Conservation (phyloP, 2,888 invertebrate genomes). For the Apocheima hispidaria region DNA sequence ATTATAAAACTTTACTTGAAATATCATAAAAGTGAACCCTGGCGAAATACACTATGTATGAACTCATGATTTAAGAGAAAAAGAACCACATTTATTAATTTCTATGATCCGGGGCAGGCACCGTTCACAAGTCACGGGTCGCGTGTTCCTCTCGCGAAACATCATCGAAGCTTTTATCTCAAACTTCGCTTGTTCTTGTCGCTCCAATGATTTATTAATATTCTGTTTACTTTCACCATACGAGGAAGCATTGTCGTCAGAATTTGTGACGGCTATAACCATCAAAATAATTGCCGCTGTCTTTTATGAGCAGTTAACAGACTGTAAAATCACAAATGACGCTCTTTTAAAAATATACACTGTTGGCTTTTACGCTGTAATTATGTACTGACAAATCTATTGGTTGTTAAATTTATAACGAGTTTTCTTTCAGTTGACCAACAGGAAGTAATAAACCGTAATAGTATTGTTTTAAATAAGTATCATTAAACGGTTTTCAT, state of each 20-base stretch:
- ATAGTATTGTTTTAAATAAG: constrained; percentile 39
- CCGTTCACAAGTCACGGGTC: constrained; percentile 62
- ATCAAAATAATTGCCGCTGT: constrained; percentile 56
- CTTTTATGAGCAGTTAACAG: constrained; percentile 48
- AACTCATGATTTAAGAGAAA: too few species aligned
- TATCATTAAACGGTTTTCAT: constrained; percentile 50
- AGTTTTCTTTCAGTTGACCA: constrained; percentile 9
- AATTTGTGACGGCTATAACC: constrained; percentile 66
- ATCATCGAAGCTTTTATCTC: constrained; percentile 73
- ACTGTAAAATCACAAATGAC: constrained; percentile 45
- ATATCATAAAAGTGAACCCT: too few species aligned
- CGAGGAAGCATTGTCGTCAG: constrained; percentile 68
- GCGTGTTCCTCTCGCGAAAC: constrained; percentile 64
- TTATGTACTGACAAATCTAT: constrained; percentile 6
- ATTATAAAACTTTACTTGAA: too few species aligned
- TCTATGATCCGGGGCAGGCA: constrained; percentile 16
- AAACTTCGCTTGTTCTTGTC: too few species aligned
- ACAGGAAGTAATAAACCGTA: constrained; percentile 27
- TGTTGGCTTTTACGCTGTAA: constrained; percentile 29
- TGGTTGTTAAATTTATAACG: constrained; percentile 19
- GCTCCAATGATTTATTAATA: constrained; percentile 77
- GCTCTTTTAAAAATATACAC: constrained; percentile 40
- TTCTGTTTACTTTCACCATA: constrained; percentile 70
- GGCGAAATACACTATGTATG: too few species aligned
- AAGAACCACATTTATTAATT: too few species aligned